phyloP scores from a whole-genome alignment of 2,113 vertebrate species.

The Odontesthes bonariensis region DNA sequence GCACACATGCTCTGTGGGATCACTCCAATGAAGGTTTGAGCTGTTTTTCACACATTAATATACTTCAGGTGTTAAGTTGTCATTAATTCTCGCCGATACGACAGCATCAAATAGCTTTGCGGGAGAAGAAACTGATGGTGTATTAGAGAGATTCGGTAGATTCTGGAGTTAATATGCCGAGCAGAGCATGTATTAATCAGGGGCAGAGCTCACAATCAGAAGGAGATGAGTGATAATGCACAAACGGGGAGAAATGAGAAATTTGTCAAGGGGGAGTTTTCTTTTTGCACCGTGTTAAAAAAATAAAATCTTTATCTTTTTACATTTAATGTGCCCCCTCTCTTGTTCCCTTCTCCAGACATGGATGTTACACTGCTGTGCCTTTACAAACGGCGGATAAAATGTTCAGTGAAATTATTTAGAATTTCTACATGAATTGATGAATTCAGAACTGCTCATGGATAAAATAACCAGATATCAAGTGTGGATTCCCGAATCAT shows the following conservation, averaged over 20 bases:
- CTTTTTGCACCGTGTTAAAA: no score
- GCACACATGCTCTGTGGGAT: neutral
- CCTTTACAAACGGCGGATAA: neutral
- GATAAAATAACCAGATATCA: neutral
- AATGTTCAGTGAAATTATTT: neutral
- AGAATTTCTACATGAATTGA: neutral
- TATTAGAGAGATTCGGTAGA: conserved; percentile 48
- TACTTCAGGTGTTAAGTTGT: conserved; percentile 25
- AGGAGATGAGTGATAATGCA: conserved; percentile 55
- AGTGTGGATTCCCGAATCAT: neutral
- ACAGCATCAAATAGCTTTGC: conserved; percentile 45
- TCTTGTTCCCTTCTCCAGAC: neutral
- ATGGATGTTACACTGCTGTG: neutral
- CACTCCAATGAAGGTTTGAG: conserved; percentile 4
- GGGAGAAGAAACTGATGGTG: conserved; percentile 41
- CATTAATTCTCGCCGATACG: conserved; percentile 36
- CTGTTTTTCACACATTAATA: conserved; percentile 13
- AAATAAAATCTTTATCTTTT: neutral
- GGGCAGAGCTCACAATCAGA: conserved; percentile 47
- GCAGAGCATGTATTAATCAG: conserved; percentile 64
- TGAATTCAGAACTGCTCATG: neutral
- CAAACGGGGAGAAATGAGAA: conserved; percentile 37
- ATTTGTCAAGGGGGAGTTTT: conserved; percentile 10
- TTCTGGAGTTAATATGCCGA: conserved; percentile 68
- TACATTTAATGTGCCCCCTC: neutral